Evolutionary conservation across 1,140 invertebrate species (phyloP), one percentile per base, ranked within the genome.

Genomic region (Drepana arcuata): DNA sequence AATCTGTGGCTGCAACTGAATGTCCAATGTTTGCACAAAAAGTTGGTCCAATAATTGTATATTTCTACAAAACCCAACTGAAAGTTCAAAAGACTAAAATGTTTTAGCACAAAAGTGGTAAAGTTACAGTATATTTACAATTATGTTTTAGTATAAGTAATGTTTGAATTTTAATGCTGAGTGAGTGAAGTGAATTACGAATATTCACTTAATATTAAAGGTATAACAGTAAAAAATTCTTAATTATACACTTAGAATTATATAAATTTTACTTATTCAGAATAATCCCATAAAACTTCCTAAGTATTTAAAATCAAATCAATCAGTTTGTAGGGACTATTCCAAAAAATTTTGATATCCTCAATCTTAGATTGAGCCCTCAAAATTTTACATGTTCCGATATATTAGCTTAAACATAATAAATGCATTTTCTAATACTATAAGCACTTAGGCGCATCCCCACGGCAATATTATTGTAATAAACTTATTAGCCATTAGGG

Each of bases 41-140:
- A n/a, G n/a, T 21, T 21, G 18, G 18, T 21, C 4, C 18, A 21
- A 5, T 21, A n/a, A n/a, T n/a, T 5, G 26, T 23, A 26, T 34
- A 59, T 79, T 81, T 75, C 67, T 53, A 36, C 77, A 69, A 53
- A 81, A 81, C 77, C 77, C 77, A 81, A 81, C 77, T 77, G 77
- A 81, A 81, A 81, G 74, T 81, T 73, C 75, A 47, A 41, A 48
- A 57, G 48, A 54, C 27, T 45, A 42, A 43, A 56, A 70, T 48
- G 41, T 48, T 57, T 62, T 59, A 58, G 44, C 37, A 50, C 51
- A 48, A 51, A 45, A 49, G 29, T 37, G 35, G 50, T 41, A 41
- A 53, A 35, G 37, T 45, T 55, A 57, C 54, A 64, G 53, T 55
- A 62, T 79, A 79, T 75, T 71, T 79, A 79, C 74, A 79, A 52